Percentiles rank a stretch among this genome's conserved stretches.
These are phyloP conservation scores for Oryzias dopingdopingensis DNA, from an alignment of 2,797 vertebrate species.

Conservation along the genomic window DNA sequence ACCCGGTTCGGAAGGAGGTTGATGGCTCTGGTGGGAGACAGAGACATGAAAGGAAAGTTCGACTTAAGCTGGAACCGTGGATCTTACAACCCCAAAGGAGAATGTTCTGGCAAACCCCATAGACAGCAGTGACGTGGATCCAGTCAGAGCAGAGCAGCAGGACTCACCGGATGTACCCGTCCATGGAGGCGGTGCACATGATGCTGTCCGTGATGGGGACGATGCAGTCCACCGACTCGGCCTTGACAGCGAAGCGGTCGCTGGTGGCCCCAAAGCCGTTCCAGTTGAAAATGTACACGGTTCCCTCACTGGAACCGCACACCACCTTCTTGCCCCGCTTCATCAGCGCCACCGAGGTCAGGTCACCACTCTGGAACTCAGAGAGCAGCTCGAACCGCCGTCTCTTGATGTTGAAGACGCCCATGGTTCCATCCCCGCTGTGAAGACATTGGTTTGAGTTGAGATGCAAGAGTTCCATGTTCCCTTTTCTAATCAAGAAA, in stretches of 20 bases:
- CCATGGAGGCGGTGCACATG: slow-evolving; percentile 87
- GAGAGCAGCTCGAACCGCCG: slow-evolving; percentile 90
- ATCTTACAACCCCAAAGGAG: too few relatives aligned
- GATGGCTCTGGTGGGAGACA: slow-evolving; percentile 77
- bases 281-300: slow-evolving; percentile 98
- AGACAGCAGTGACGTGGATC: too few relatives aligned
- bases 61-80: too few relatives aligned
- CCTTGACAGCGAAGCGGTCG: slow-evolving; percentile 89
- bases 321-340: slow-evolving; percentile 91
- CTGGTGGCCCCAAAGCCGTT: slow-evolving; percentile 93
- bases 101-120: too few relatives aligned
- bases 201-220: slow-evolving; percentile 86
- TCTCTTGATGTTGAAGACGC: slow-evolving; percentile 88
- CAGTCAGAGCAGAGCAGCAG: not conserved
- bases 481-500: too few relatives aligned
- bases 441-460: not conserved
- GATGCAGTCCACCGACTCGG: slow-evolving; percentile 90
- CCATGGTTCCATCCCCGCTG: slow-evolving; percentile 94
- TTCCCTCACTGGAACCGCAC: slow-evolving; percentile 92
- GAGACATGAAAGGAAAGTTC: not conserved
- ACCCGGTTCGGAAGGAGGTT: slow-evolving; percentile 91
- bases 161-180: slow-evolving; percentile 90
- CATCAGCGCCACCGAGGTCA: slow-evolving; percentile 88
- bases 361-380: slow-evolving; percentile 88
- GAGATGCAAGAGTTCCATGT: too few relatives aligned